phyloP scores from a whole-genome alignment of 2,888 invertebrate species.

The Heliconius cydno region DNA sequence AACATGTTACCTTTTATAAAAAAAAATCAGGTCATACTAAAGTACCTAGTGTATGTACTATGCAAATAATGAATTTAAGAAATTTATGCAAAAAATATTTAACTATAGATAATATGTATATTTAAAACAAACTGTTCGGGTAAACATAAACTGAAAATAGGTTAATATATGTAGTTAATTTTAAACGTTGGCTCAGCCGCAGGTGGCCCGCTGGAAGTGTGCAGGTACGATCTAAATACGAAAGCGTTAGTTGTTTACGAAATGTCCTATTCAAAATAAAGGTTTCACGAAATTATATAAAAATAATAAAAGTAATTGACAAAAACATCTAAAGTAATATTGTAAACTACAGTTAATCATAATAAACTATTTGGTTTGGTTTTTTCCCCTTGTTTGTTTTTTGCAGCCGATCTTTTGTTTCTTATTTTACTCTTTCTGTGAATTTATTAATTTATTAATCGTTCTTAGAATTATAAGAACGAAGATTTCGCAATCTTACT shows the following conservation, averaged over 20 bases:
- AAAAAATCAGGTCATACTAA: not conserved
- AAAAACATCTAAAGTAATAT: too few species aligned
- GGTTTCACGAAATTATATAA: not conserved
- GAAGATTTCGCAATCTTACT: too few species aligned
- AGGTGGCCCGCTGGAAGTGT: slow-evolving; percentile 46
- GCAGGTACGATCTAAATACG: slow-evolving; percentile 42
- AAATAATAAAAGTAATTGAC: too few species aligned
- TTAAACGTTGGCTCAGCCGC: slow-evolving; percentile 48
- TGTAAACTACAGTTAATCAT: too few species aligned
- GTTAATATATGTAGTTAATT: slow-evolving; percentile 53
- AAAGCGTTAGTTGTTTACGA: slow-evolving; percentile 38
- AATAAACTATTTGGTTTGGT: too few species aligned
- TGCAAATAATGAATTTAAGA: slow-evolving; percentile 1
- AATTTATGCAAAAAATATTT: not conserved
- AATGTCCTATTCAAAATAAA: slow-evolving; percentile 10
- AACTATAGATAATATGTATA: not conserved
- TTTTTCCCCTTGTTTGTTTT: too few species aligned
- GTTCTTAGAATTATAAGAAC: too few species aligned
- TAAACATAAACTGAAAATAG: slow-evolving; percentile 48
- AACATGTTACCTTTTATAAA: not conserved
- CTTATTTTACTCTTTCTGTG: too few species aligned
- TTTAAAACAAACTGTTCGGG: slow-evolving; percentile 29
- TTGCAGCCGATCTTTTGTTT: too few species aligned
- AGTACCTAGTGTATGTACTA: not conserved
- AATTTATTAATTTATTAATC: too few species aligned